Base-by-base conservation (phyloP, 2,797 vertebrate species). In the Cuniculus paca region DNA sequence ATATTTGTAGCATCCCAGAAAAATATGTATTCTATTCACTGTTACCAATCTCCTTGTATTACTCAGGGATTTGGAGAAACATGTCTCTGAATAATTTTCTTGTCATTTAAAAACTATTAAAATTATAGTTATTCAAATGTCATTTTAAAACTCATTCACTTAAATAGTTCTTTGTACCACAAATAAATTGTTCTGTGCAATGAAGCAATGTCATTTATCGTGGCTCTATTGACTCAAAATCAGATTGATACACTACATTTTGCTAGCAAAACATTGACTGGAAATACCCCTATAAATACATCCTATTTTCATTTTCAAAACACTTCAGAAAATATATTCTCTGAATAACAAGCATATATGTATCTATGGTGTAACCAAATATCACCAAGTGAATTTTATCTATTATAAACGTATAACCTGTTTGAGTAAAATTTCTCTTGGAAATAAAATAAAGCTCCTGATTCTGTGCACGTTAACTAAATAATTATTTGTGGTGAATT, bases 111-210 rank as follows among this genome's bases (percentile, higher is more conserved):
- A 96, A 95, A 28, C 26, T 72, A 86, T 86, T 95, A 96, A 95
- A 96, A 94, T 95, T 91, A 94, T 2, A 90, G 31, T 82, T 85
- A 96, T 95, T 94, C 78, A 90, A 90, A 90, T 68, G 48, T 26
- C n/a, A 86, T 80, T 95, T 92, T 84, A 79, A 97, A 97, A 82
- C 45, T 72, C 89, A 74, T 90, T 97, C 52, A 93, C 88, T 94
- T 94, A 97, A 96, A 68, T 74, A 60, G 42, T 61, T 89, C 79
- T 95, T 88, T 80, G 34, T 89, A 78, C 3, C 56, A 87, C 39
- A 89, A 95, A 81, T 63, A 95, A 88, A 85, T 88, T 80, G 65
- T 84, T 80, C 42, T 90, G 26, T 83, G 74, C 39, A 92, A 34
- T 50, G 61, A 90, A 97, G 81, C 72, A 93, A n/a, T 36, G 8